These are phyloP conservation scores for Siniperca undulata DNA, from an alignment of 2,797 vertebrate genomes.

Conservation along the genomic window DNA sequence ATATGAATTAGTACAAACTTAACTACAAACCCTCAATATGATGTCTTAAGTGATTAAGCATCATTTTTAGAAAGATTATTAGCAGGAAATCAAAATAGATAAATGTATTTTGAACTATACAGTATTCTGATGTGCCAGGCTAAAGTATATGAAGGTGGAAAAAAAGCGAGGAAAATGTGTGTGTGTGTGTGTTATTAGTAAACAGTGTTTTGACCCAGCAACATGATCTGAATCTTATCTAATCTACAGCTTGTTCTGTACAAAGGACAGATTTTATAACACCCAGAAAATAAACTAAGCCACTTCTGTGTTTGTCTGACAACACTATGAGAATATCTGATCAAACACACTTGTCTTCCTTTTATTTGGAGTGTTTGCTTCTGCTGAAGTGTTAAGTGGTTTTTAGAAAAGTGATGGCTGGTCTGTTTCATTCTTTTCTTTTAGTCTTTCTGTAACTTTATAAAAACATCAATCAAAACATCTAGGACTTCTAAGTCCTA, in stretches of 20 bases:
- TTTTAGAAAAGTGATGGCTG: neutral
- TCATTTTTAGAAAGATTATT: neutral
- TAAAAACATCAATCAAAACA: neutral
- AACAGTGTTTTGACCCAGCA: conserved; percentile 62
- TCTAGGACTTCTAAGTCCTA: neutral
- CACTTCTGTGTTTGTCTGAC: conserved; percentile 33
- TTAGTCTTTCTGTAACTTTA: neutral
- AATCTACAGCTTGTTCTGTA: conserved; percentile 74
- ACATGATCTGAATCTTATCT: conserved; percentile 79
- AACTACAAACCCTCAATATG: neutral
- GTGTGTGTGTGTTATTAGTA: conserved; percentile 63
- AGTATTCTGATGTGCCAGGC: neutral
- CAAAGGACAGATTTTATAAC: conserved; percentile 73
- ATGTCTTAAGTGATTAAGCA: neutral
- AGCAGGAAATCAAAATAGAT: neutral
- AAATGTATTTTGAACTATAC: neutral
- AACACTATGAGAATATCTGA: conserved; percentile 21
- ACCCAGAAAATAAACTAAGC: conserved; percentile 40
- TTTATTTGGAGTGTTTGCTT: neutral
- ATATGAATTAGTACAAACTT: neutral
- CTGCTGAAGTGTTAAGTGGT: neutral
- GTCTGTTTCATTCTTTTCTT: neutral
- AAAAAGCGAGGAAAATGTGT: conserved; percentile 21
- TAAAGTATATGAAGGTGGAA: conserved; percentile 27
- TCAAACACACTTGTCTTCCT: conserved; percentile 19